phyloP scores from a whole-genome alignment of 2,797 vertebrate species.

The Chelidonichthys spinosus region DNA sequence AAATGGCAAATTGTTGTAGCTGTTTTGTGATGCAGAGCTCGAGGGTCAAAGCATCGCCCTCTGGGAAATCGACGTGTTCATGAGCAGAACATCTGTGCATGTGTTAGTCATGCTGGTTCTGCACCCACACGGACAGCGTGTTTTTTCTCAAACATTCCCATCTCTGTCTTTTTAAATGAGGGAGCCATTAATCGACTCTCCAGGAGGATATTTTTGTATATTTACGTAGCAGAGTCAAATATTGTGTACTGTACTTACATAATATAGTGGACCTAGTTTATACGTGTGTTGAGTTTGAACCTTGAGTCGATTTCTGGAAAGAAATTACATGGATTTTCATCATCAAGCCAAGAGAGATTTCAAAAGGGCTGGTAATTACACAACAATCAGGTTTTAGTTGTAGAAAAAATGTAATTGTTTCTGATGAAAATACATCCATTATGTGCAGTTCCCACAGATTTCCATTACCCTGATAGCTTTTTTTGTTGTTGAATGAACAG shows the following conservation, averaged over 20 bases:
- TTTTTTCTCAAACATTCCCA: conserved; percentile 39
- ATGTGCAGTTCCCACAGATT: neutral
- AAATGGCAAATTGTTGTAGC: conserved; percentile 23
- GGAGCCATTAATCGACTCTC: neutral
- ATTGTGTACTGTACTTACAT: neutral
- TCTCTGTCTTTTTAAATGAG: conserved; percentile 8
- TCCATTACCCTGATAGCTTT: neutral
- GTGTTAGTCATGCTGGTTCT: conserved; percentile 72
- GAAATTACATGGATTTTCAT: conserved; percentile 22
- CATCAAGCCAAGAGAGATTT: conserved; percentile 3
- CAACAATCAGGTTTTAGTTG: neutral
- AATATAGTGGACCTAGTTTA: neutral
- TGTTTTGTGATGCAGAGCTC: conserved; percentile 53
- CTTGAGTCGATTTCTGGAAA: neutral
- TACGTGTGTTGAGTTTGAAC: neutral
- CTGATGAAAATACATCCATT: neutral
- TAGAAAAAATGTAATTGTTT: conserved; percentile 10
- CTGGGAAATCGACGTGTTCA: conserved; percentile 57
- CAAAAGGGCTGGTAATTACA: conserved; percentile 4
- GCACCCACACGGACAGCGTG: conserved; percentile 61
- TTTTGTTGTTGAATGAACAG: neutral
- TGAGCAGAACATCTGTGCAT: conserved; percentile 72
- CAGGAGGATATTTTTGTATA: conserved; percentile 1
- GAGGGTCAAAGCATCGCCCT: conserved; percentile 67
- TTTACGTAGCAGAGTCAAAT: conserved; percentile 10